Evolutionary conservation across 2,113 vertebrate species (phyloP).

Genomic region (Callipepla californica): DNA sequence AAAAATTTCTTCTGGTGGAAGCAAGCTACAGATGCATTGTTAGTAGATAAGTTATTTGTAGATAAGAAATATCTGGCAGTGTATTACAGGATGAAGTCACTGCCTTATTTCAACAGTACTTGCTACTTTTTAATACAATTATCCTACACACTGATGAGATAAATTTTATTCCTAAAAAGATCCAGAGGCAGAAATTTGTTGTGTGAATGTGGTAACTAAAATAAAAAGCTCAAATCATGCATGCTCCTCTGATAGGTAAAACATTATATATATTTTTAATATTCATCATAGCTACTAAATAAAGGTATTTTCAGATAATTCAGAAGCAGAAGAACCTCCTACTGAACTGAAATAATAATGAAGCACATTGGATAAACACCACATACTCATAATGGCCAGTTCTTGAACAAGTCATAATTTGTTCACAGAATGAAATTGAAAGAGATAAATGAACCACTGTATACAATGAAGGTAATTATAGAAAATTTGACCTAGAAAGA

Average conservation of each 20-base stretch:
- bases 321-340: not conserved
- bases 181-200: not conserved
- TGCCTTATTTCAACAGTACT: not conserved
- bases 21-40: not conserved
- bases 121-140: not conserved
- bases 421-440: not conserved
- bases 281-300: not conserved
- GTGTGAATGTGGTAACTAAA: not conserved
- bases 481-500: slow-evolving; percentile 22
- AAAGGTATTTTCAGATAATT: slow-evolving; percentile 19
- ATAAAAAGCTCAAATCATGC: not conserved
- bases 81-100: not conserved
- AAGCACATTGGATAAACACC: not conserved
- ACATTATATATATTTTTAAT: not conserved
- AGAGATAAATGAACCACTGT: not conserved
- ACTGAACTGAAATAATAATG: slow-evolving; percentile 7
- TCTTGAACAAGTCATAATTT: not conserved
- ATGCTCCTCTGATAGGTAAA: not conserved
- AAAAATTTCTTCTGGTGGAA: not conserved
- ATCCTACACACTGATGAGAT: not conserved
- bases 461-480: slow-evolving; percentile 15
- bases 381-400: not conserved
- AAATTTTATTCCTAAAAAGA: not conserved
- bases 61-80: not conserved
- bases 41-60: not conserved